Conservation (phyloP, 1,140 invertebrate species). For the Cydia pomonella region DNA sequence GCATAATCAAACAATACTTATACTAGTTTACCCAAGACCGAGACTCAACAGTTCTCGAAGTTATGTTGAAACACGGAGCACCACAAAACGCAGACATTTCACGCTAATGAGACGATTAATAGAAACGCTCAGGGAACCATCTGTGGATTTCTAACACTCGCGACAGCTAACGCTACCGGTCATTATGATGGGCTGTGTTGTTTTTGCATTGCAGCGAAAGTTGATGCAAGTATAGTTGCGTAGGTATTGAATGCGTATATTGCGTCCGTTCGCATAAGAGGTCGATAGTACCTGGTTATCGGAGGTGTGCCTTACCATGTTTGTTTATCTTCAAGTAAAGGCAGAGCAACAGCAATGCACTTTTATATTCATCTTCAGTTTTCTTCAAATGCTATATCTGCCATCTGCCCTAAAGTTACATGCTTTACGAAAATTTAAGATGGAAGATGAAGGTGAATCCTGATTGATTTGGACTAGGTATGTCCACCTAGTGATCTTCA, state of each 20-base stretch:
- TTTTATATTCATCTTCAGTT: not conserved
- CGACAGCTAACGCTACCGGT: slow-evolving; percentile 12
- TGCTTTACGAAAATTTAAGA: no score
- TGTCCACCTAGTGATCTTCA: no score
- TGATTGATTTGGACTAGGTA: no score
- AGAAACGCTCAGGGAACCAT: slow-evolving; percentile 44
- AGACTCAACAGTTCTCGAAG: not conserved
- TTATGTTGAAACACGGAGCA: not conserved
- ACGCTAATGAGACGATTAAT: slow-evolving; percentile 50
- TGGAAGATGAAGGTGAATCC: no score
- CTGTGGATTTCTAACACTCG: slow-evolving; percentile 40
- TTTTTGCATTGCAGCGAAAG: slow-evolving; percentile 20
- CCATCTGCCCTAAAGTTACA: no score
- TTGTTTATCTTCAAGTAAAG: not conserved
- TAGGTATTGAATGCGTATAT: slow-evolving; percentile 1
- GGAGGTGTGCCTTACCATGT: not conserved
- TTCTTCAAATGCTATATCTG: no score
- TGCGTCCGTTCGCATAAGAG: slow-evolving; percentile 13
- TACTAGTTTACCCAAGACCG: not conserved
- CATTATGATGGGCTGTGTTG: slow-evolving; percentile 1
- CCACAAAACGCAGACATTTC: slow-evolving; percentile 54
- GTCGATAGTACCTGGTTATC: not conserved
- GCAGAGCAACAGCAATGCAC: not conserved
- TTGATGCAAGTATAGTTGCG: slow-evolving; percentile 14
- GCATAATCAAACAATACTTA: not conserved